Evolutionary conservation across 2,113 vertebrate genomes (phyloP).

Genomic region (Furnarius figulus): DNA sequence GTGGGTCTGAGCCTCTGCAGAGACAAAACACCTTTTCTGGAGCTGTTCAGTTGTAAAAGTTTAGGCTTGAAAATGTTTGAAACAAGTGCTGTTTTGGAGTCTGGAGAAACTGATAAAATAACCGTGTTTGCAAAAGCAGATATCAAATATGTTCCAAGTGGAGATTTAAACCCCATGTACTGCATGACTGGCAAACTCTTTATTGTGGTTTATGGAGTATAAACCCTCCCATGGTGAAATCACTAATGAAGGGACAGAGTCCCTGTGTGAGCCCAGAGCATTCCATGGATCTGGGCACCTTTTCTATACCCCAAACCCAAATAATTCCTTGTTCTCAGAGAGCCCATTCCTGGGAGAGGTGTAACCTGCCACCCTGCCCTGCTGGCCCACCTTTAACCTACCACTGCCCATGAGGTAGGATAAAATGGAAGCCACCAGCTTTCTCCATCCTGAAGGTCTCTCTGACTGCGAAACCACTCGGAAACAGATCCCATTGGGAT

Average conservation of each 20-base stretch:
- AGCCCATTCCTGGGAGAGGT: not conserved
- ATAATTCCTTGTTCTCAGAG: not conserved
- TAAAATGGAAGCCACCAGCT: not conserved
- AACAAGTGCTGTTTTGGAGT: not conserved
- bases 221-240: not conserved
- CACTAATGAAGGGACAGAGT: not conserved
- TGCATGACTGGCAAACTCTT: not conserved
- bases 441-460: not conserved
- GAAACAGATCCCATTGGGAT: not conserved
- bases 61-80: not conserved
- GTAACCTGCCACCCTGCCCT: not conserved
- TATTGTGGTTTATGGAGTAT: not conserved
- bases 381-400: not conserved
- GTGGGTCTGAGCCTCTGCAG: not conserved
- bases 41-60: not conserved
- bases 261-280: not conserved
- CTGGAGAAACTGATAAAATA: not conserved
- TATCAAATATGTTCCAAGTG: not conserved
- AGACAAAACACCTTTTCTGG: not conserved
- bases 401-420: rapidly evolving
- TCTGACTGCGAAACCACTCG: not conserved
- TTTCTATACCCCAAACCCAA: not conserved
- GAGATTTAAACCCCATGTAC: not conserved
- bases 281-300: not conserved
- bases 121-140: not conserved